A percentile compares a stretch with the other conserved stretches of the same genome.
Conservation (phyloP, 2,888 invertebrate species). For the Nemotelus nigrinus region DNA sequence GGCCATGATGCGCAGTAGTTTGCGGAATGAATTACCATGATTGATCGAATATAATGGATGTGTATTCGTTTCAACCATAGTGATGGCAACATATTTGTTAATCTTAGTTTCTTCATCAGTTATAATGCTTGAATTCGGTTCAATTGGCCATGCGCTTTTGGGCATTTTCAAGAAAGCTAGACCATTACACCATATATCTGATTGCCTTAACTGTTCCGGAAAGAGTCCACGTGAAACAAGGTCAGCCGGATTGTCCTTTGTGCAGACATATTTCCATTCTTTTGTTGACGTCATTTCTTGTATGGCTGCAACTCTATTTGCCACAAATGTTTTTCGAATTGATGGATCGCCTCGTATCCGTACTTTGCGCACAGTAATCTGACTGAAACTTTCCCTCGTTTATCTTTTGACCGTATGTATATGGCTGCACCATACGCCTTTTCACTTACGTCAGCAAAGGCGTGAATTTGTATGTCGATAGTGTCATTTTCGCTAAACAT, state of each 20-base stretch:
- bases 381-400: background rate
- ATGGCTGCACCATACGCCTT: constrained; percentile 18
- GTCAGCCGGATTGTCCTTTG: constrained; percentile 13
- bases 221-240: background rate
- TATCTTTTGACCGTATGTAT: constrained; percentile 17
- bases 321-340: constrained; percentile 27
- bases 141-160: background rate
- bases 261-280: constrained; percentile 48
- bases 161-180: background rate
- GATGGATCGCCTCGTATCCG: constrained; percentile 27
- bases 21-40: constrained; percentile 12
- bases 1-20: constrained; percentile 1
- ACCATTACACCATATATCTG: constrained; percentile 8
- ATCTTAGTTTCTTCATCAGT: background rate
- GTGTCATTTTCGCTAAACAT: constrained; percentile 1
- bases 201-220: background rate
- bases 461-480: constrained; percentile 24
- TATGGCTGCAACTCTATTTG: constrained; percentile 41
- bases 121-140: background rate
- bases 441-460: constrained; percentile 15
- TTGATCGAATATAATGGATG: constrained; percentile 6
- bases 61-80: background rate
- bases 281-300: constrained; percentile 30
- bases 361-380: constrained; percentile 40
- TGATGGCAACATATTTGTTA: background rate